Conservation (phyloP, 2,888 invertebrate species). For the Polietes domitor region DNA sequence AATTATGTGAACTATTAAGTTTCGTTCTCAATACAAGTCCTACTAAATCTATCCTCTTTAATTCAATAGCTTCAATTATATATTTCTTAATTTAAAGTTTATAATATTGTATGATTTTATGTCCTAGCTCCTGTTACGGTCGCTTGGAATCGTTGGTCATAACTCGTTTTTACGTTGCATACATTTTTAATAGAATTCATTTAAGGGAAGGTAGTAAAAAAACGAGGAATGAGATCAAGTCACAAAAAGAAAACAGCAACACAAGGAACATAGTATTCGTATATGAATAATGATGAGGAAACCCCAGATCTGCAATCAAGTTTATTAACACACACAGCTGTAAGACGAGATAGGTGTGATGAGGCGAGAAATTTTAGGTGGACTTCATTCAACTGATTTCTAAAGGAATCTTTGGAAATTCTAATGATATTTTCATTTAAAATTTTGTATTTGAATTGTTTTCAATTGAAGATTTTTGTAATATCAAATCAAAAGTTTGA, state of each 20-base stretch:
- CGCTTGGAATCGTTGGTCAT: not conserved
- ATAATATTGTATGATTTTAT: not conserved
- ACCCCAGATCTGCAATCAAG: not conserved
- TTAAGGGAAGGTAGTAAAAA: not conserved
- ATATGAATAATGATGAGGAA: not conserved
- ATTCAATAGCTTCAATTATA: too few relatives aligned
- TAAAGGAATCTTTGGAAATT: too few relatives aligned
- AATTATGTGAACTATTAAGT: too few relatives aligned
- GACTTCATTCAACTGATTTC: too few relatives aligned
- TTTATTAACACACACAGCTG: not conserved
- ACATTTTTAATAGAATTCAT: slow-evolving; percentile 12
- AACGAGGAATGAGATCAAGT: not conserved
- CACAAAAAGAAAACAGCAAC: not conserved
- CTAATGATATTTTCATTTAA: too few relatives aligned
- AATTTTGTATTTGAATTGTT: too few relatives aligned
- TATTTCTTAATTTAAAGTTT: too few relatives aligned
- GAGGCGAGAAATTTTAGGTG: not conserved
- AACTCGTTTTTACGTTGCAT: not conserved
- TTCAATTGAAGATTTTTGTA: too few relatives aligned
- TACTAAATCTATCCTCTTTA: too few relatives aligned
- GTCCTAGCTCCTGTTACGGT: not conserved
- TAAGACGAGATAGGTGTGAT: not conserved
- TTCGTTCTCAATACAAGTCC: too few relatives aligned
- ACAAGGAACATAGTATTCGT: not conserved
- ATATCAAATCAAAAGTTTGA: too few relatives aligned